Evolutionary conservation across 2,113 vertebrate genomes (phyloP).

Genomic region (Bufo bufo): DNA sequence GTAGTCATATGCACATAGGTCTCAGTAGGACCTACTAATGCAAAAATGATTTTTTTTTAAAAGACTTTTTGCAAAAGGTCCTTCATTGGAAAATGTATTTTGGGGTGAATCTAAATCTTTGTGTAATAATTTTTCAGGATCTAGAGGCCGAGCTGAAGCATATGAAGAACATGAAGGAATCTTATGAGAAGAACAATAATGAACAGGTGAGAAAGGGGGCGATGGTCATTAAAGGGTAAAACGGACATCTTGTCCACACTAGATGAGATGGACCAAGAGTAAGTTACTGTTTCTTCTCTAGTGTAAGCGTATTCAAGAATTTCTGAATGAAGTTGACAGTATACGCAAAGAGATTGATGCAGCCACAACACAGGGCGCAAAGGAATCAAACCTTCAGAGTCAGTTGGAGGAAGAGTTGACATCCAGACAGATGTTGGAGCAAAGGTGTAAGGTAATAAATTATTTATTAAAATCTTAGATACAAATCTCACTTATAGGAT

Average conservation of each 20-base stretch:
- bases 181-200: slow-evolving; percentile 71
- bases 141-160: slow-evolving; percentile 67
- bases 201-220: slow-evolving; percentile 65
- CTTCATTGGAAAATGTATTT: neutral
- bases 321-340: slow-evolving; percentile 64
- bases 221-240: neutral
- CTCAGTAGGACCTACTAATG: no score
- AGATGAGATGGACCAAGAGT: no score
- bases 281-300: slow-evolving; percentile 39
- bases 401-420: slow-evolving; percentile 60
- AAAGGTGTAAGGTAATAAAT: slow-evolving; percentile 64
- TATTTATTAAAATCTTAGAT: neutral
- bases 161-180: slow-evolving; percentile 69
- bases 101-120: neutral
- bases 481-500: neutral
- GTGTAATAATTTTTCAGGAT: slow-evolving; percentile 64
- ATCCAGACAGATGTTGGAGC: slow-evolving; percentile 62
- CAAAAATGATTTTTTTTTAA: no score
- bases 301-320: slow-evolving; percentile 68
- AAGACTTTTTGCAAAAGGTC: no score
- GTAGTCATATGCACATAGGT: no score
- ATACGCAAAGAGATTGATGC: slow-evolving; percentile 68
- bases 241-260: neutral
- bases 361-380: slow-evolving; percentile 66
- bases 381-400: slow-evolving; percentile 58